Base-by-base conservation (phyloP, 2,113 vertebrate genomes). In the Brachyhypopomus gauderio region DNA sequence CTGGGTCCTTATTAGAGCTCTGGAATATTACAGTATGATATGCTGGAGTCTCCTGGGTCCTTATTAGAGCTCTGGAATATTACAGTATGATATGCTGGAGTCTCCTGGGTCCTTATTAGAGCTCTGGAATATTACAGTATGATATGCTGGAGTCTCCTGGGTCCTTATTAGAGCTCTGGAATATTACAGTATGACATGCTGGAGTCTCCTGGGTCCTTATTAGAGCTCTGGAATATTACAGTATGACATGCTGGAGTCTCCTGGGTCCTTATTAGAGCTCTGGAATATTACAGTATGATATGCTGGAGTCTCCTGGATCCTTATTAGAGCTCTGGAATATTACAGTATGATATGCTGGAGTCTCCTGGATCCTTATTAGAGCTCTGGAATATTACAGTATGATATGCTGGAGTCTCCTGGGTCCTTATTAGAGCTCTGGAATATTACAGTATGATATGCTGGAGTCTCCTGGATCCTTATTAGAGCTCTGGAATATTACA, bases 21-120 rank as follows among this genome's bases (percentile, higher is more conserved):
- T 6, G 6, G 27, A 66, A 23, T 66, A 30, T 66, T 5, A 36
- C 27, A 34, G 27, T 16, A 1, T 16, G 17, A 66, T 27, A n/a
- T n/a, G n/a, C n/a, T 60, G 59, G 1, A 27, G 60, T 63, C 60
- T 63, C 59, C 62, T 19, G 62, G 23, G 62, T 62, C 60, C 23
- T 14, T 63, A 63, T 63, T 52, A 66, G 63, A 30, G 27, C 34
- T 30, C 5, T 6, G 6, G 27, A 66, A 23, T 66, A 30, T 66
- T 5, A 36, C 27, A 34, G 27, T 16, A 1, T 16, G 17, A 66
- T 27, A n/a, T n/a, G n/a, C n/a, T 60, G 59, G 1, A 27, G 60
- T 63, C 60, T 63, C 59, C 62, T 19, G 62, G 23, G 62, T 62
- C 60, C 23, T 14, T 63, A 63, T 63, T 52, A 66, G 63, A 30